A percentile compares a stretch with the other conserved stretches of the same genome.
Conservation (phyloP, 2,888 invertebrate genomes). For the Drosophila nr. fundita region DNA sequence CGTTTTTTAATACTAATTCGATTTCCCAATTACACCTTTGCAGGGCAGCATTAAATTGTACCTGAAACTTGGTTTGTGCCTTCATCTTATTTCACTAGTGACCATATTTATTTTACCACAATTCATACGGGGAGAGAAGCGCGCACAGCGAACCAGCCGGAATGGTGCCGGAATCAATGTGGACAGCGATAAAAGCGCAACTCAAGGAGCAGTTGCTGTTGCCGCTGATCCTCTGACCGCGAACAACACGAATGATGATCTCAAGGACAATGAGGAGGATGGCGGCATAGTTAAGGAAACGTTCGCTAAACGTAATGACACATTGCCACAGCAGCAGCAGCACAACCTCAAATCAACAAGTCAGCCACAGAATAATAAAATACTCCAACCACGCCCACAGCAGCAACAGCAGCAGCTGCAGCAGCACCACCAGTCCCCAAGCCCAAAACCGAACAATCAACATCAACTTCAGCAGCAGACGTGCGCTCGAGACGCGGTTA, state of each 20-base stretch:
- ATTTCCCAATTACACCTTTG: conserved; percentile 61
- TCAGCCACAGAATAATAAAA: conserved; percentile 46
- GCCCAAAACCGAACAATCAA: conserved; percentile 25
- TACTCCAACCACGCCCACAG: conserved; percentile 63
- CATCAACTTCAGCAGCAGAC: conserved; percentile 27
- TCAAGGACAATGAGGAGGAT: conserved; percentile 46
- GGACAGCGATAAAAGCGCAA: conserved; percentile 1
- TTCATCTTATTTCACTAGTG: conserved; percentile 84
- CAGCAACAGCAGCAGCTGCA: conserved; percentile 17
- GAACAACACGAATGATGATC: conserved; percentile 61
- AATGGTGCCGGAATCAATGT: conserved; percentile 18
- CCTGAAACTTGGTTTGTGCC: conserved; percentile 85
- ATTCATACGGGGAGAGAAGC: conserved; percentile 81
- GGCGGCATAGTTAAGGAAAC: conserved; percentile 9
- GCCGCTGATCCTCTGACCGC: conserved; percentile 6
- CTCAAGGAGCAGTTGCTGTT: background rate
- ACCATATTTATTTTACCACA: conserved; percentile 84
- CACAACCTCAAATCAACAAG: conserved; percentile 12
- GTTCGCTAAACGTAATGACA: conserved; percentile 58
- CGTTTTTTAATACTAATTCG: conserved; percentile 2
- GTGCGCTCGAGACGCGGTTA: conserved; percentile 82
- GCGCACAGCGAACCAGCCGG: conserved; percentile 28
- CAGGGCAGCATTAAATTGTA: conserved; percentile 87
- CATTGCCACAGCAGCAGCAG: conserved; percentile 43
- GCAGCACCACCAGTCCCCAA: conserved; percentile 42